Percentiles rank a stretch among this genome's conserved stretches.
Evolutionary conservation across 2,888 invertebrate genomes (phyloP).

Genomic region (Xanthia togata): DNA sequence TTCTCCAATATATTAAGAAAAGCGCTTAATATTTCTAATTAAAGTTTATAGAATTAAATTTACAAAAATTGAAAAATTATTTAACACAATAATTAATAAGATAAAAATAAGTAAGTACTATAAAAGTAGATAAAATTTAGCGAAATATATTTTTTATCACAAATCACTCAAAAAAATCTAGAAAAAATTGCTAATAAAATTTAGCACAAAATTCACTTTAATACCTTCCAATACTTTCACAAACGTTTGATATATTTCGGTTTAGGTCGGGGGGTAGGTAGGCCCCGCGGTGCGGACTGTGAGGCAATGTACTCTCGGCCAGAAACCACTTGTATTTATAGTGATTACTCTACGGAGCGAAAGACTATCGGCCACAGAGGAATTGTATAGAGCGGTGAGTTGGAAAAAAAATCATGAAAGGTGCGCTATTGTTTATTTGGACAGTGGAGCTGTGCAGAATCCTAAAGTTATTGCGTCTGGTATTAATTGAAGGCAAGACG

Average conservation of each 20-base stretch:
- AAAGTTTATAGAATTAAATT: not conserved
- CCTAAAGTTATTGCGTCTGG: not conserved
- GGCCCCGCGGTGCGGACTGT: slow-evolving; percentile 81
- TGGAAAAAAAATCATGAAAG: slow-evolving; percentile 38
- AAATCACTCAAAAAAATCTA: slow-evolving; percentile 46
- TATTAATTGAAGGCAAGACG: not conserved
- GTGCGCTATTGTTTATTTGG: slow-evolving; percentile 26
- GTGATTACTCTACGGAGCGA: slow-evolving; percentile 72
- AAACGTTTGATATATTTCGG: slow-evolving; percentile 73
- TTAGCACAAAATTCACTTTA: slow-evolving; percentile 61
- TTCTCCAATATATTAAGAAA: not conserved
- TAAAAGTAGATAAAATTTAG: not conserved
- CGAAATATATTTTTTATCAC: slow-evolving; percentile 12
- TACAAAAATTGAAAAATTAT: not conserved
- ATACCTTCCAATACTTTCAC: slow-evolving; percentile 88
- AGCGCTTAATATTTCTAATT: not conserved
- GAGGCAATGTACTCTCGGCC: slow-evolving; percentile 83
- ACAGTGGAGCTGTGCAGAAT: not conserved
- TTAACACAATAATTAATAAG: slow-evolving; percentile 10
- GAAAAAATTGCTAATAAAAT: slow-evolving; percentile 34
- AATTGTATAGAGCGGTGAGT: slow-evolving; percentile 78
- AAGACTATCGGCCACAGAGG: slow-evolving; percentile 65
- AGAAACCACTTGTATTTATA: slow-evolving; percentile 84
- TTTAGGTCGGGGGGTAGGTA: slow-evolving; percentile 76
- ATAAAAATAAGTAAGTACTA: not conserved